A percentile compares a stretch with the other conserved stretches of the same genome.
Conservation (phyloP, 2,888 invertebrate species). For the Bombylius major region DNA sequence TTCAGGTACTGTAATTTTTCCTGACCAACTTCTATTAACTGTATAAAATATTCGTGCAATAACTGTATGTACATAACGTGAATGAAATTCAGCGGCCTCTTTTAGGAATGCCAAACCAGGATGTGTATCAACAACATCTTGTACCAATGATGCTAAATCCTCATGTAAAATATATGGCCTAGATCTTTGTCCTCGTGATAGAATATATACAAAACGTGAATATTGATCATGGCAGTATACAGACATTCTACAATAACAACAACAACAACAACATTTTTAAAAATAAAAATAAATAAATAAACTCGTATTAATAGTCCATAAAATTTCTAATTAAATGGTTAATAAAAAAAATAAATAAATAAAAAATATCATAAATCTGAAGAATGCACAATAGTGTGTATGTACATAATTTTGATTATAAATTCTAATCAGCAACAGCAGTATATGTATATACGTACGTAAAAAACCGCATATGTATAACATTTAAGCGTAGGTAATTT, state of each 20-base stretch:
- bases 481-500: too few species aligned
- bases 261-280: not conserved
- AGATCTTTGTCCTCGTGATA: slow-evolving; percentile 53
- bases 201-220: slow-evolving; percentile 75
- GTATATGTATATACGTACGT: too few species aligned
- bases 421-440: too few species aligned
- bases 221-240: slow-evolving; percentile 77
- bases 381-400: too few species aligned
- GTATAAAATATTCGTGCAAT: slow-evolving; percentile 96
- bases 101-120: slow-evolving; percentile 94
- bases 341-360: too few species aligned
- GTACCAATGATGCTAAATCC: slow-evolving; percentile 86
- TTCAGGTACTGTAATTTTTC: slow-evolving; percentile 77
- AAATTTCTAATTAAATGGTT: too few species aligned
- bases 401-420: too few species aligned
- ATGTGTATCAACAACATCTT: slow-evolving; percentile 97
- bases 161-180: slow-evolving; percentile 56
- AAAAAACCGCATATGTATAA: too few species aligned
- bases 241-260: slow-evolving; percentile 50
- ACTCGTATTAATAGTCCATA: too few species aligned
- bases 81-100: slow-evolving; percentile 97
- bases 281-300: too few species aligned
- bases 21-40: slow-evolving; percentile 95
- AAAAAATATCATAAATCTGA: too few species aligned
- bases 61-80: slow-evolving; percentile 96